These are phyloP conservation scores for Eremophila alpestris DNA, from an alignment of 2,797 vertebrate genomes.

Conservation along the genomic window DNA sequence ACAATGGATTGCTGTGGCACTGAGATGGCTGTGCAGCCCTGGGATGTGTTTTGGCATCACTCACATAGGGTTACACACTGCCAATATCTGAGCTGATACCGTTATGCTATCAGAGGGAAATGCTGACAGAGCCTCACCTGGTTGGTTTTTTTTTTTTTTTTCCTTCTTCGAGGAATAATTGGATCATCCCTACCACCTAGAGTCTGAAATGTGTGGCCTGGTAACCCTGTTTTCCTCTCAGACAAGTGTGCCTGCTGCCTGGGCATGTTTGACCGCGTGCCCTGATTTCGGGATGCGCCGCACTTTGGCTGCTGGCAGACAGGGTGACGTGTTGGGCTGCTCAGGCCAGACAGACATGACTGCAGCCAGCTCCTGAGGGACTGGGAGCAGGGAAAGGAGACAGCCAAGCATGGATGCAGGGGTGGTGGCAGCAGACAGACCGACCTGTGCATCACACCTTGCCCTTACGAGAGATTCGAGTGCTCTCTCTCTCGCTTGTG, in stretches of 20 bases:
- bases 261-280: conserved; percentile 8
- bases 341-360: conserved; percentile 46
- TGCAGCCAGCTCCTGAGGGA: conserved; percentile 43
- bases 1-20: background rate
- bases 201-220: background rate
- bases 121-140: background rate
- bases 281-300: conserved; percentile 50
- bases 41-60: background rate
- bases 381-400: conserved; percentile 10
- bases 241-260: background rate
- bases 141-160: background rate
- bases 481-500: background rate
- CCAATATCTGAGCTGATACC: background rate
- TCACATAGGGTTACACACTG: fast-evolving
- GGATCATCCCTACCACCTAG: background rate
- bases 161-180: background rate
- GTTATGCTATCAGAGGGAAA: background rate
- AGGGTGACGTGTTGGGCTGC: conserved; percentile 56
- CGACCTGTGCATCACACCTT: conserved; percentile 29
- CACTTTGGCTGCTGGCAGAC: conserved; percentile 51
- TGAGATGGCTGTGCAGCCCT: background rate
- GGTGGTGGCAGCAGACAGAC: conserved; percentile 49
- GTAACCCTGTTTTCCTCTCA: background rate
- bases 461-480: background rate
- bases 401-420: conserved; percentile 10